Evolutionary conservation across 2,888 invertebrate genomes (phyloP).

Genomic region (Doris montereyensis): DNA sequence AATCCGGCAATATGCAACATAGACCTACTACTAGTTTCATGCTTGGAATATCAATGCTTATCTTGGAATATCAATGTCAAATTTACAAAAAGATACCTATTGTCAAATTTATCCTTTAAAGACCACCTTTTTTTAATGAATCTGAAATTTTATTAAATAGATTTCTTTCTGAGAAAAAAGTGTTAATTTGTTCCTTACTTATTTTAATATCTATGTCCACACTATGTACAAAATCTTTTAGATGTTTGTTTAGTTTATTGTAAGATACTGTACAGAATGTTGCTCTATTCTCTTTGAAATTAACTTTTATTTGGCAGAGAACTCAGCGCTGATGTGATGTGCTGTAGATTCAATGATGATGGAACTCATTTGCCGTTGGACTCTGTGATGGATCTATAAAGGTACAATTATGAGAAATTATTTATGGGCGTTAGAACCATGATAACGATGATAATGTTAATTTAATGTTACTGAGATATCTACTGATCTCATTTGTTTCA

Average conservation of each 20-base stretch:
- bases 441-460: too few species aligned
- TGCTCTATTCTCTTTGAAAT: not conserved
- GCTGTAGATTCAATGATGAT: slow-evolving; percentile 65
- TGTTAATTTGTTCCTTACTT: not conserved
- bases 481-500: too few species aligned
- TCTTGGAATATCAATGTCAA: not conserved
- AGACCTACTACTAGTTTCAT: not conserved
- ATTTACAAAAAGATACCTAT: not conserved
- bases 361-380: slow-evolving; percentile 65
- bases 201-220: not conserved
- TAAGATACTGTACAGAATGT: too few species aligned
- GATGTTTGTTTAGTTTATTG: too few species aligned
- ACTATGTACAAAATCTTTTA: not conserved
- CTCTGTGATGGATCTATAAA: slow-evolving; percentile 66
- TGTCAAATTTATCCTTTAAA: not conserved
- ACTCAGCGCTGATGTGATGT: slow-evolving; percentile 65
- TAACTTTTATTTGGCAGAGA: slow-evolving; percentile 53
- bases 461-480: too few species aligned
- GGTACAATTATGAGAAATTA: slow-evolving; percentile 58
- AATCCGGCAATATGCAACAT: slow-evolving; percentile 25
- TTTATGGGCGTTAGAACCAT: too few species aligned
- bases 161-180: not conserved
- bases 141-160: not conserved
- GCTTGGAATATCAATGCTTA: not conserved
- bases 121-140: not conserved